Evolutionary conservation across 2,888 invertebrate species (phyloP), one percentile per base, ranked within the genome.

Genomic region (Eulithis prunata): DNA sequence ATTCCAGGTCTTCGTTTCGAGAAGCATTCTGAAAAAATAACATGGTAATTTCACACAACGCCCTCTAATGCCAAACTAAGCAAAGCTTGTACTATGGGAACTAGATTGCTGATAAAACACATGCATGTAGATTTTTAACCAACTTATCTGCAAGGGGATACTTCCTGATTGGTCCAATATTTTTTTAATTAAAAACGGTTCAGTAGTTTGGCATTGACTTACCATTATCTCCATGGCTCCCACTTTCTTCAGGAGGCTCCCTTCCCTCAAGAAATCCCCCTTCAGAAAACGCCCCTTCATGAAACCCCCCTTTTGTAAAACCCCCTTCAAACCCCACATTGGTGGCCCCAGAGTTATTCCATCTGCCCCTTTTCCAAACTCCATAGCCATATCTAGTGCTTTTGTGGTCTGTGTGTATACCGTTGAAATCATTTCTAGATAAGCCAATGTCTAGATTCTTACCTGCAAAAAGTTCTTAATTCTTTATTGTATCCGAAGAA

Each of bases 1-100:
- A 97, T 97, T 0, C 97, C 97, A 5, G 96, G 95, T 2, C 95
- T 94, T 1, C 95, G 94, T 72, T 96, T 95, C 0, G 96, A 94
- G 0, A 96, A 96, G 76, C 97, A 97, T 77, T 96, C 97, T 95
- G 79, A 0, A 51, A 51, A 49, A 66, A 41, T 38, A 51, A 6
- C 12, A 14, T 0, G 5, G n/a, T 14, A 14, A 13, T 10, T 3
- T 41, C 10, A 10, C 41, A 41, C 32, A 32, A 32, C 10, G 41
- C 10, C 8, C 6, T 41, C 8, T 10, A 41, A 10, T 41, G 7
- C 8, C 41, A 41, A 41, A 41, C 21, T 32, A 32, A 32, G 10
- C 41, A 41, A 11, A 41, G 41, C 10, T 41, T 41, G 41, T 8
- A 10, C 8, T 41, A 2, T 41, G 41, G 10, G 41, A 41, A 41